These are phyloP conservation scores for Oncopodura yosiiana DNA, from an alignment of 1,140 invertebrate species.

Conservation along the genomic window DNA sequence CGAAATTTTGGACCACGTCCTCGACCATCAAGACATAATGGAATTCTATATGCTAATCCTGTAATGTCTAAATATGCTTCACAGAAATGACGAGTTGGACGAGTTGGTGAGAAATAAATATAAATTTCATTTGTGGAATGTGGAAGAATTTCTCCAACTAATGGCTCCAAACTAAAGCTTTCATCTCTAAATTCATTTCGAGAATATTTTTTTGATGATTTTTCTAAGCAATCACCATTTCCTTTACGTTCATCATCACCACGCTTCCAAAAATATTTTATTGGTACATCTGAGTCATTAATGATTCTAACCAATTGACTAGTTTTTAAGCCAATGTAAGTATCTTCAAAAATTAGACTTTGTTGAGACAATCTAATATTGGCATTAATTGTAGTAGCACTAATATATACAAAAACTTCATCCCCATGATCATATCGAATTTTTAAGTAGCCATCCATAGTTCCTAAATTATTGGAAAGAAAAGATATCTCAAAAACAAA, in stretches of 20 bases:
- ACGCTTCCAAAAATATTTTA: constrained; percentile 42
- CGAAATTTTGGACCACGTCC: constrained; percentile 39
- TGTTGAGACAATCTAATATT: constrained; percentile 37
- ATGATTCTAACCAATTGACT: constrained; percentile 38
- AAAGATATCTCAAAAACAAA: constrained; percentile 36
- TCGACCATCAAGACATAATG: constrained; percentile 38
- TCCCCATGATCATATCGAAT: constrained; percentile 42
- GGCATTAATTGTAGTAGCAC: constrained; percentile 37
- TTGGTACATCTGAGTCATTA: constrained; percentile 41
- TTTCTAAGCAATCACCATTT: not conserved
- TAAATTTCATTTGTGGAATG: constrained; percentile 35
- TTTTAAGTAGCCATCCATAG: constrained; percentile 36
- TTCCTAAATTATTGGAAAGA: constrained; percentile 31
- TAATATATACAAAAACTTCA: constrained; percentile 36
- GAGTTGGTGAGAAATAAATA: constrained; percentile 37
- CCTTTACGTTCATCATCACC: not conserved
- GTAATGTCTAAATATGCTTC: constrained; percentile 39
- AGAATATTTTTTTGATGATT: constrained; percentile 1
- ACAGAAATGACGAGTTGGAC: constrained; percentile 35
- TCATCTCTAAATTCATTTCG: not conserved
- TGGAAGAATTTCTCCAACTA: constrained; percentile 38
- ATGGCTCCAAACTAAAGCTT: not conserved
- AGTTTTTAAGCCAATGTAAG: constrained; percentile 41
- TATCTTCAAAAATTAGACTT: constrained; percentile 40
- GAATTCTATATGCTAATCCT: constrained; percentile 38